Evolutionary conservation across 92 coral and sea anemone genomes (phyloP).

Genomic region (Phenganax marumi): DNA sequence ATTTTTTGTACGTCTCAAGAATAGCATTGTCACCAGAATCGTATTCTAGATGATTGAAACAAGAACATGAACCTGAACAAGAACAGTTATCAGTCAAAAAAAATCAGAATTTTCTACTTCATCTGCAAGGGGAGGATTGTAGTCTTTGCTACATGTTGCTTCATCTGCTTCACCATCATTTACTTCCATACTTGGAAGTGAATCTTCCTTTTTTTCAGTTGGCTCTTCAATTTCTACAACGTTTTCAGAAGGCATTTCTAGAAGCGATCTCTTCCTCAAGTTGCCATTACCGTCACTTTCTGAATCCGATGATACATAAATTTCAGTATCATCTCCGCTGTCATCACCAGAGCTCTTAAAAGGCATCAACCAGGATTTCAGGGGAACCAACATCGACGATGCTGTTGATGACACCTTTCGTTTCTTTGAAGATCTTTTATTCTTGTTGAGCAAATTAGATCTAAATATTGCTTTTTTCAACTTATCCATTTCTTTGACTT

Average conservation of each 20-base stretch:
- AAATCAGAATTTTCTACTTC: conserved; percentile 10
- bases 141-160: not conserved
- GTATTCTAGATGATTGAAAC: not conserved
- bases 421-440: not conserved
- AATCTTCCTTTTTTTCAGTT: conserved; percentile 9
- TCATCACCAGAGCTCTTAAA: conserved; percentile 4
- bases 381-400: not conserved
- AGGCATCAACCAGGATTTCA: conserved; percentile 14
- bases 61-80: conserved; percentile 30
- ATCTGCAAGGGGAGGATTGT: not conserved
- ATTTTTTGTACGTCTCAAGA: conserved; percentile 53
- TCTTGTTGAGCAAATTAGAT: conserved; percentile 16
- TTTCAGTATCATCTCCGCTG: conserved; percentile 53
- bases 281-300: conserved; percentile 18
- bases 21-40: not conserved
- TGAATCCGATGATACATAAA: conserved; percentile 21
- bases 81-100: conserved; percentile 6
- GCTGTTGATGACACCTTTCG: conserved; percentile 16
- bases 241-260: conserved; percentile 1
- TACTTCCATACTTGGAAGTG: not conserved
- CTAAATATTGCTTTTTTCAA: conserved; percentile 39
- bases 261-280: not conserved
- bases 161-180: not conserved
- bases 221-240: conserved; percentile 14
- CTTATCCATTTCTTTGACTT: conserved; percentile 42